Conservation (phyloP, 2,888 invertebrate genomes). For the Ormia ochracea region DNA sequence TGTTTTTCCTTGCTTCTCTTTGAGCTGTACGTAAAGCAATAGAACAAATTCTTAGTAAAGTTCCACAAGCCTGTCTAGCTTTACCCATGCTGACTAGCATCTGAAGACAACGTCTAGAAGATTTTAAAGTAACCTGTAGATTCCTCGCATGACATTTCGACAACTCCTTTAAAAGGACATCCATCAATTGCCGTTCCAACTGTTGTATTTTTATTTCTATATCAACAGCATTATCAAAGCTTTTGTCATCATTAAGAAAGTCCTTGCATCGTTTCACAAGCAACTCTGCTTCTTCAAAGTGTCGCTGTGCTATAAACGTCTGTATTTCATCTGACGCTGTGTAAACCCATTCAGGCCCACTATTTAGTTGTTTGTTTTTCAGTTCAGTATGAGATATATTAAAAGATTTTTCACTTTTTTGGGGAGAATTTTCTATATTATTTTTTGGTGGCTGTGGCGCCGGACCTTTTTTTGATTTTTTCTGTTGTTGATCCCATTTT, state of each 20-base stretch:
- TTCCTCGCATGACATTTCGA: conserved; percentile 94
- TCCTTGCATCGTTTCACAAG: conserved; percentile 84
- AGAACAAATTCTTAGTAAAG: conserved; percentile 74
- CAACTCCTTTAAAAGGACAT: conserved; percentile 91
- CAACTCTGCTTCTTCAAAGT: conserved; percentile 94
- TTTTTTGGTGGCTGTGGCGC: conserved; percentile 76
- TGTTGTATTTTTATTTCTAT: conserved; percentile 80
- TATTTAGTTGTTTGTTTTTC: conserved; percentile 68
- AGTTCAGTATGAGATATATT: conserved; percentile 69
- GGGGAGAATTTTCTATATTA: conserved; percentile 34
- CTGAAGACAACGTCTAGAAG: conserved; percentile 88
- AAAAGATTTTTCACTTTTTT: conserved; percentile 67
- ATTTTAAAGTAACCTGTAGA: conserved; percentile 91
- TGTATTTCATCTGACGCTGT: conserved; percentile 96
- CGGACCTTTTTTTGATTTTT: conserved; percentile 77
- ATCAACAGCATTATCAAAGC: conserved; percentile 70
- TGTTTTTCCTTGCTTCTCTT: conserved; percentile 75
- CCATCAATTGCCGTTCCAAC: conserved; percentile 87
- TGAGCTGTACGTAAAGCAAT: conserved; percentile 75
- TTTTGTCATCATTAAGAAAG: conserved; percentile 76
- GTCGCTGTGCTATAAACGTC: conserved; percentile 95
- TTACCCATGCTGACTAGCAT: conserved; percentile 80
- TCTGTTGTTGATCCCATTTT: conserved; percentile 81
- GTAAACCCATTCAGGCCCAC: conserved; percentile 88
- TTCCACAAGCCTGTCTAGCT: conserved; percentile 76